Evolutionary conservation across 2,797 vertebrate genomes (phyloP).

Genomic region (Chanos chanos): DNA sequence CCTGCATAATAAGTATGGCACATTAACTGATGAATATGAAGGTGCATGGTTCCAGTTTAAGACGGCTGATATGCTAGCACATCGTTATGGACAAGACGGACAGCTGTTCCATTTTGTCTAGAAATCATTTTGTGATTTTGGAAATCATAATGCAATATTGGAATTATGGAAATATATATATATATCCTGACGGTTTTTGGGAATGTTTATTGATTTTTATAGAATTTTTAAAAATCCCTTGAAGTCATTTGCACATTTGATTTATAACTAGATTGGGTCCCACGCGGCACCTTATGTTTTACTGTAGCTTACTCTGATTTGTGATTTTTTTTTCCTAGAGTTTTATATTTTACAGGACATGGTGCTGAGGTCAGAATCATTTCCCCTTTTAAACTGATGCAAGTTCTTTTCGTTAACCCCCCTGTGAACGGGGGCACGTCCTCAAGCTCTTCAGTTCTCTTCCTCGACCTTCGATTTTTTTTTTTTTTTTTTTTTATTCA

Average conservation of each 20-base stretch:
- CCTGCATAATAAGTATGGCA: conserved; percentile 13
- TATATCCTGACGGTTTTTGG: conserved; percentile 45
- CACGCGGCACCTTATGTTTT: conserved; percentile 30
- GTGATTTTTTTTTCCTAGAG: conserved; percentile 11
- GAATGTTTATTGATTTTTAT: conserved; percentile 36
- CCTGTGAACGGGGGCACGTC: not conserved
- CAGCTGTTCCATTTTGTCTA: conserved; percentile 22
- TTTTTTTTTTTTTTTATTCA: not conserved
- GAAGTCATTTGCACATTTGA: conserved; percentile 48
- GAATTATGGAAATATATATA: conserved; percentile 42
- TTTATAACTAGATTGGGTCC: conserved; percentile 24
- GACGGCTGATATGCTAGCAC: conserved; percentile 7
- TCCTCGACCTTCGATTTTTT: too few species aligned
- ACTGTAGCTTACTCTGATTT: conserved; percentile 26
- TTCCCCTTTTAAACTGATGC: not conserved
- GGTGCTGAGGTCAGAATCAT: conserved; percentile 40
- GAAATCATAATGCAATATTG: conserved; percentile 38
- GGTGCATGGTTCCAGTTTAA: not conserved
- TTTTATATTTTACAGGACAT: conserved; percentile 27
- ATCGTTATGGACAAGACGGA: conserved; percentile 25
- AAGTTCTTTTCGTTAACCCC: conserved; percentile 15
- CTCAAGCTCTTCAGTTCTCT: too few species aligned
- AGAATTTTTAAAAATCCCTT: conserved; percentile 28
- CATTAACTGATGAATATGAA: conserved; percentile 2
- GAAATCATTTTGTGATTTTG: conserved; percentile 30